These are phyloP conservation scores for Sturnira hondurensis DNA, from an alignment of 2,113 vertebrate species.

Conservation along the genomic window DNA sequence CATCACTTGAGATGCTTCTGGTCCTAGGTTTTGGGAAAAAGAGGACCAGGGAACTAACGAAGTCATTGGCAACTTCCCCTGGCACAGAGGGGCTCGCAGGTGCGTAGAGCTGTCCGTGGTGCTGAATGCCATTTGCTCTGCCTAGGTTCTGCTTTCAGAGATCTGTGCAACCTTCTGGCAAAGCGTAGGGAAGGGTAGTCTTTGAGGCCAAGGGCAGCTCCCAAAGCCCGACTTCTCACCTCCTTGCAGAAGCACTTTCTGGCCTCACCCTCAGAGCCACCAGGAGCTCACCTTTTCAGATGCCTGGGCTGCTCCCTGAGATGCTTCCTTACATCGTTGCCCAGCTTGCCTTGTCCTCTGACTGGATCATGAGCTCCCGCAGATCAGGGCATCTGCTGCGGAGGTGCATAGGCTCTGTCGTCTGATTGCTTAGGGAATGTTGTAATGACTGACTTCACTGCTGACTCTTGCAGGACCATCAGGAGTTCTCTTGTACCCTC, in stretches of 20 bases:
- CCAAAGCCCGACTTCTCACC: not conserved
- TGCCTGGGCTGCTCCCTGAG: not conserved
- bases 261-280: not conserved
- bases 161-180: not conserved
- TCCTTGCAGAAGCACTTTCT: not conserved
- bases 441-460: not conserved
- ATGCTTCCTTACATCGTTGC: not conserved
- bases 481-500: not conserved
- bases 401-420: not conserved
- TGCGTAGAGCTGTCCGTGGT: conserved; percentile 42
- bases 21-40: not conserved
- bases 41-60: not conserved
- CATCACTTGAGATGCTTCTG: not conserved
- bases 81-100: not conserved
- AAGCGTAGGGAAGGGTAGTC: not conserved
- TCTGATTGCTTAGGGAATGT: not conserved
- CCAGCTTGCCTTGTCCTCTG: not conserved
- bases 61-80: not conserved
- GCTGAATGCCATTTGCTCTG: conserved; percentile 17
- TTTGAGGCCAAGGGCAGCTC: not conserved
- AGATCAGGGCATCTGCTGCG: not conserved
- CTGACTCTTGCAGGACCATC: not conserved
- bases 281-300: not conserved
- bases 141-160: not conserved
- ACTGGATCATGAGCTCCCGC: not conserved